Percentiles rank a stretch among this genome's conserved stretches.
Evolutionary conservation across 1,140 invertebrate species (phyloP).

Genomic region (Coenobita brevimanus): DNA sequence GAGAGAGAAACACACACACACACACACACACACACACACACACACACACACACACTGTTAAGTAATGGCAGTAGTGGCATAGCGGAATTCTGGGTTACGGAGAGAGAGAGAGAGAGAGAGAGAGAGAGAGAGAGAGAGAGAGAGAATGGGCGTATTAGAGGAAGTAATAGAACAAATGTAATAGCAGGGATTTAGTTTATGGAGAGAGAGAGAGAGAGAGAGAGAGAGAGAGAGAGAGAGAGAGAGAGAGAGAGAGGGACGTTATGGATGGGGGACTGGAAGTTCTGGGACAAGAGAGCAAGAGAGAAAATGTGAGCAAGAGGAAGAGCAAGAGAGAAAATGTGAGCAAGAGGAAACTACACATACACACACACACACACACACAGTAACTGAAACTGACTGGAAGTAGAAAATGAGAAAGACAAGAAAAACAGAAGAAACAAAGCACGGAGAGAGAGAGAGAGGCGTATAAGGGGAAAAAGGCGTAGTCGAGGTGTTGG

Average conservation of each 20-base stretch:
- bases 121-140: not conserved
- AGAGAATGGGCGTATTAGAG: not conserved
- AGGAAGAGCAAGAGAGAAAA: too few relatives aligned
- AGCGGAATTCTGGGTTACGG: not conserved
- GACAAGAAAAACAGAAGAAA: too few relatives aligned
- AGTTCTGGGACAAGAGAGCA: too few relatives aligned
- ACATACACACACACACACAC: slow-evolving; percentile 1
- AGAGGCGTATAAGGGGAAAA: too few relatives aligned
- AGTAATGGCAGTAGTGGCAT: too few relatives aligned
- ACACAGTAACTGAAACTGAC: not conserved
- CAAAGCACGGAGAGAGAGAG: too few relatives aligned
- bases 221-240: slow-evolving; percentile 9
- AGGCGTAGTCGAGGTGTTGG: too few relatives aligned
- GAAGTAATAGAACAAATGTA: not conserved
- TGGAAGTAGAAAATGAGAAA: too few relatives aligned
- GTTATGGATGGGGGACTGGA: not conserved
- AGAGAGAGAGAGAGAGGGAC: not conserved
- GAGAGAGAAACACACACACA: too few relatives aligned
- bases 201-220: not conserved
- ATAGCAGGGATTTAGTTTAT: not conserved
- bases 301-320: not conserved
- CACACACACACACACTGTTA: not conserved
- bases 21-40: not conserved
- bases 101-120: not conserved
- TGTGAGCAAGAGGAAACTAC: too few relatives aligned